Evolutionary conservation across 2,113 vertebrate genomes (phyloP).

Genomic region (Tragelaphus imberbis): DNA sequence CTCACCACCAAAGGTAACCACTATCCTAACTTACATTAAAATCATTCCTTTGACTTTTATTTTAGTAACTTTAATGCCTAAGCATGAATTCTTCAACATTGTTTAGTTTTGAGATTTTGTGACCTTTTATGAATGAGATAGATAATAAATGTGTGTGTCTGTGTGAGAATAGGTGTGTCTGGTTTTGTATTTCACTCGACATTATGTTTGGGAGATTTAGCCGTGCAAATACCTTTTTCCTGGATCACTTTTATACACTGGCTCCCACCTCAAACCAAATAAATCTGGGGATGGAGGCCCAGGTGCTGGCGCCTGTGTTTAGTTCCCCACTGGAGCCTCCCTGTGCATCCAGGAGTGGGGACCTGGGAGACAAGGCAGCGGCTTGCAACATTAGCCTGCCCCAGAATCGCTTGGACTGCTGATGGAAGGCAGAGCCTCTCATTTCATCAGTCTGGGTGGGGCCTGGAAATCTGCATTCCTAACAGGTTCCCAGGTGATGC

Average conservation of each 20-base stretch:
- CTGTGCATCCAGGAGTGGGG: not conserved
- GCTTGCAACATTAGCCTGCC: not conserved
- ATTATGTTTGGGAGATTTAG: not conserved
- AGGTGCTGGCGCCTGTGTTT: not conserved
- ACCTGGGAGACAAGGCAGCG: not conserved
- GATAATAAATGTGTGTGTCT: not conserved
- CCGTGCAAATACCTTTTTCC: not conserved
- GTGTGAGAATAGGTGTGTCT: not conserved
- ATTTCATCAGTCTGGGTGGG: not conserved
- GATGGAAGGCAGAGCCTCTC: not conserved
- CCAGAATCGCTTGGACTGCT: not conserved
- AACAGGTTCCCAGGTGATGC: not conserved
- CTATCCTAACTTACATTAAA: not conserved
- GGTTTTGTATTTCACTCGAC: not conserved
- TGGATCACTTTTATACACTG: not conserved
- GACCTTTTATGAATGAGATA: not conserved
- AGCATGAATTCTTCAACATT: not conserved
- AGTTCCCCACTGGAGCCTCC: not conserved
- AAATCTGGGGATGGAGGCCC: not conserved
- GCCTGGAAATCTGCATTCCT: not conserved
- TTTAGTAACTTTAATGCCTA: not conserved
- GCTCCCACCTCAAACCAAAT: not conserved
- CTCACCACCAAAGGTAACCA: not conserved
- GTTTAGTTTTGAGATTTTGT: not conserved
- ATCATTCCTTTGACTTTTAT: not conserved